phyloP scores from a whole-genome alignment of 2,888 invertebrate genomes.

The Stegophylla sp. region DNA sequence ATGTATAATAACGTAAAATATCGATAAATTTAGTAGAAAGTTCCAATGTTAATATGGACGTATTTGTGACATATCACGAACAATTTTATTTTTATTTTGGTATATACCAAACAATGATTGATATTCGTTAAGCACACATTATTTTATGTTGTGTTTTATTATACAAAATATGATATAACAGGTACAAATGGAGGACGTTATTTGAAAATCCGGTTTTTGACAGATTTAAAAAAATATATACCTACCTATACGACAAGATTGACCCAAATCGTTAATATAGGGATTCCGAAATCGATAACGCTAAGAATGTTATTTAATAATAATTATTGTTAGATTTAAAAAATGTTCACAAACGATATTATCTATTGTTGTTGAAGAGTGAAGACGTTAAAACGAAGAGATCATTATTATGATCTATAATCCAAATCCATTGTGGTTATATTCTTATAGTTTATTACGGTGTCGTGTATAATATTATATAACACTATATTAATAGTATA shows the following conservation, averaged over 20 bases:
- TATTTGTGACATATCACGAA: not conserved
- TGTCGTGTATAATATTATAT: too few relatives aligned
- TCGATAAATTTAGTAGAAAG: not conserved
- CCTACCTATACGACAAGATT: too few relatives aligned
- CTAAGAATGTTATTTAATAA: not conserved
- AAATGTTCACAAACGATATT: not conserved
- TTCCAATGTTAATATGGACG: not conserved
- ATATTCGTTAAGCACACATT: not conserved
- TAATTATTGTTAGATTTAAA: not conserved
- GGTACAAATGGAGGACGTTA: too few relatives aligned
- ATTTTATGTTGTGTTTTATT: not conserved
- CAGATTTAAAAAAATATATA: not conserved
- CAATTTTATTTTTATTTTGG: not conserved
- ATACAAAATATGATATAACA: not conserved
- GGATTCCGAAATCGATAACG: not conserved
- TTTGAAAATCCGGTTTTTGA: constrained; percentile 1
- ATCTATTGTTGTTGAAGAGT: too few relatives aligned
- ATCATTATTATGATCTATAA: not conserved
- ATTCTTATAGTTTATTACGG: not conserved
- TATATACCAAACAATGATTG: not conserved
- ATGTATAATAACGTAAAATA: not conserved
- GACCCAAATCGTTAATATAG: not conserved
- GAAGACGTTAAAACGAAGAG: not conserved
- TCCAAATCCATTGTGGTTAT: not conserved
- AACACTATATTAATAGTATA: too few relatives aligned